phyloP scores from a whole-genome alignment of 2,113 vertebrate genomes.

The Tupaia tana region DNA sequence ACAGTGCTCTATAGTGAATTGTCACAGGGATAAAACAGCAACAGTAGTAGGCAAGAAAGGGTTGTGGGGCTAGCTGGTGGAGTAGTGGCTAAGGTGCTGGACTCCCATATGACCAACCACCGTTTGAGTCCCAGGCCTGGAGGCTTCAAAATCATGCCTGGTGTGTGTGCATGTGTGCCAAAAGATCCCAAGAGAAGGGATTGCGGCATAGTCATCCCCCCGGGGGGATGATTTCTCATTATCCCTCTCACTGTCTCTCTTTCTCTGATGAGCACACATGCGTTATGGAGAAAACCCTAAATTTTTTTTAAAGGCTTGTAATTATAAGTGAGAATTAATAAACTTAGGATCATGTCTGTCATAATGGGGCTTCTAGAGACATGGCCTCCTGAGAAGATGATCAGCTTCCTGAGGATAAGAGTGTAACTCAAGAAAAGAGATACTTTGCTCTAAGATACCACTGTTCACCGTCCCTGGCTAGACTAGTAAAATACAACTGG shows the following conservation, averaged over 20 bases:
- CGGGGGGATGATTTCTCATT: no score
- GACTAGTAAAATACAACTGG: background rate
- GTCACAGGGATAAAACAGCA: background rate
- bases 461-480: background rate
- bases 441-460: background rate
- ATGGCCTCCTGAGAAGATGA: background rate
- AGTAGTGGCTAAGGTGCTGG: no score
- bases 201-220: no score
- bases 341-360: background rate
- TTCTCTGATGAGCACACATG: no score
- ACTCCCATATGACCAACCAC: no score
- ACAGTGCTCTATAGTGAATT: background rate
- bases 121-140: no score
- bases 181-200: no score
- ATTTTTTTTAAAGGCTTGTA: background rate
- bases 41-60: background rate
- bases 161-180: no score
- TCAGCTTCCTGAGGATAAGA: background rate
- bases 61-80: background rate
- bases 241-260: no score
- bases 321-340: background rate
- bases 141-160: no score
- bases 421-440: background rate
- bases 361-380: background rate
- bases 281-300: no score